Evolutionary conservation across 2,113 vertebrate species (phyloP).

Genomic region (Bolborhynchus lineola): DNA sequence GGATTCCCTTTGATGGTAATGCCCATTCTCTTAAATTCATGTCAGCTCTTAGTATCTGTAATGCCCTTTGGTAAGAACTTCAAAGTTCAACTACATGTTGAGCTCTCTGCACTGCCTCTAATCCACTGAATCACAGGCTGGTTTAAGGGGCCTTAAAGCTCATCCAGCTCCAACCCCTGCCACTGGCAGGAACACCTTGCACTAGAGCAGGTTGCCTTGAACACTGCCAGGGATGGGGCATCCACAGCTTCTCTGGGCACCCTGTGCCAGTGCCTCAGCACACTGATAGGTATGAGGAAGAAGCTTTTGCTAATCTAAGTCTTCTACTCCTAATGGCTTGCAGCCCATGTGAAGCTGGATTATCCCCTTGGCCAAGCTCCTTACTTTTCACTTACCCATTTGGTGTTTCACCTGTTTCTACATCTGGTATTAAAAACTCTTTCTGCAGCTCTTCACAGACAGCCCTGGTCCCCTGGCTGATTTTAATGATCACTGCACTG

Average conservation of each 20-base stretch:
- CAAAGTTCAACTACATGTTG: not conserved
- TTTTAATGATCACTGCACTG: accelerated
- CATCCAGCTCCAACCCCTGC: not conserved
- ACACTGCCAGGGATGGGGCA: not conserved
- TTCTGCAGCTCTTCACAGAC: not conserved
- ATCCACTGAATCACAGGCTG: not conserved
- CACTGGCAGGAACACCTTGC: not conserved
- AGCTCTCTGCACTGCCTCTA: not conserved
- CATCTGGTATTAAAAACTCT: not conserved
- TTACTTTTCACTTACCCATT: not conserved
- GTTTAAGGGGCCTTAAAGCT: not conserved
- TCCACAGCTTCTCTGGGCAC: not conserved
- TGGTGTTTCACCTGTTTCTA: not conserved
- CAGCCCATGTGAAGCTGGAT: not conserved
- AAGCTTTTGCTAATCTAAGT: not conserved
- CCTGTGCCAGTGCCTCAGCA: not conserved
- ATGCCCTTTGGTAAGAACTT: not conserved
- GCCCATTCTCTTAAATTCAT: not conserved
- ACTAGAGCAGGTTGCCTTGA: not conserved
- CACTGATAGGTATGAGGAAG: not conserved
- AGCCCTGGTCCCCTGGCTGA: not conserved
- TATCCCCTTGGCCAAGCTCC: not conserved
- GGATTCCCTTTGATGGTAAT: not conserved
- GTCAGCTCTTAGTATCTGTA: not conserved
- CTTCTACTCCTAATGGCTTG: not conserved